Conservation (phyloP, 2,113 vertebrate genomes). For the Nanorana parkeri region DNA sequence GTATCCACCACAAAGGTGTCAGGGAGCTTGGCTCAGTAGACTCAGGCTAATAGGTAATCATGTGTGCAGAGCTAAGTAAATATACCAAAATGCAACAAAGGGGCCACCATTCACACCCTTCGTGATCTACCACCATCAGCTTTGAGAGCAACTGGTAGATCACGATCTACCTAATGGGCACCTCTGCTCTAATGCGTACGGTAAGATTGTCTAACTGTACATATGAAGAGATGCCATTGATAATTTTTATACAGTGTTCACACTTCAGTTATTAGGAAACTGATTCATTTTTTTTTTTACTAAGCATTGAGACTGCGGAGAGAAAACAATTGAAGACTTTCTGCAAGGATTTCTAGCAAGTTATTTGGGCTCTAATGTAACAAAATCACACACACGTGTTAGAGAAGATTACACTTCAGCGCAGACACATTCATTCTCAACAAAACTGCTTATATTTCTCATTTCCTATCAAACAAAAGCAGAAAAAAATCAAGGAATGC, state of each 20-base stretch:
- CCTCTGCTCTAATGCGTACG: too few relatives aligned
- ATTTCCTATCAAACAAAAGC: background rate
- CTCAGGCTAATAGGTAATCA: too few relatives aligned
- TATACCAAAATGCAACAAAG: too few relatives aligned
- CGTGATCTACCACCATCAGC: too few relatives aligned
- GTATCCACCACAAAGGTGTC: too few relatives aligned
- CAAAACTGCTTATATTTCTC: constrained; percentile 23
- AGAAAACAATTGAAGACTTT: background rate
- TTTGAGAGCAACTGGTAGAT: too few relatives aligned
- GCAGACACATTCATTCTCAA: constrained; percentile 24
- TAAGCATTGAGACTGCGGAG: background rate
- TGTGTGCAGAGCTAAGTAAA: too few relatives aligned
- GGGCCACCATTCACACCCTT: too few relatives aligned
- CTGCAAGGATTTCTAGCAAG: constrained; percentile 26
- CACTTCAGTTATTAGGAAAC: constrained; percentile 4
- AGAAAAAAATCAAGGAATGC: constrained; percentile 15
- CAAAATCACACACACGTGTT: constrained; percentile 40
- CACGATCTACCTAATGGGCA: too few relatives aligned
- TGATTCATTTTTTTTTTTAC: constrained; percentile 13
- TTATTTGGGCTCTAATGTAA: constrained; percentile 23
- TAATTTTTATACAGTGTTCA: background rate
- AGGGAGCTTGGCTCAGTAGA: too few relatives aligned
- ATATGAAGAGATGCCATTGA: constrained; percentile 1
- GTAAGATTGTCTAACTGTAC: too few relatives aligned
- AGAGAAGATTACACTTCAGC: constrained; percentile 28